Base-by-base conservation (phyloP, 2,888 invertebrate genomes). In the Lagria hirta region DNA sequence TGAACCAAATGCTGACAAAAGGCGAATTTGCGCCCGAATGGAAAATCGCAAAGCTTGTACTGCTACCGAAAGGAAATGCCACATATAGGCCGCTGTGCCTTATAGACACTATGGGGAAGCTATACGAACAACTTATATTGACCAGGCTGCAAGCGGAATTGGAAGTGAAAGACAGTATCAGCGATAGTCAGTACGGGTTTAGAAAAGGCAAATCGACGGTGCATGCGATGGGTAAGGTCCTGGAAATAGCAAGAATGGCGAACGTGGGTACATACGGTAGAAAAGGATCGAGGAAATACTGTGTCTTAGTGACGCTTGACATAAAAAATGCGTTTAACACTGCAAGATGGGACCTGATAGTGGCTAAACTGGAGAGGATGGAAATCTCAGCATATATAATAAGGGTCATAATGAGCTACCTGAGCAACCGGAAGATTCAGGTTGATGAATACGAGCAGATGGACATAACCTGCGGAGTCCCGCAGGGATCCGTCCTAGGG, bases 281-380 rank as follows among this genome's bases (percentile, higher is more conserved):
- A 5, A 36, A 38, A 18, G 27, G n/a, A n/a, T n/a, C n/a, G n/a
- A n/a, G 24, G 7, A n/a, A 33, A 4, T 16, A 24, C 8, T 48
- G 42, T 10, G 48, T 30, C 2, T 12, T 51, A 8, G 21, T 45
- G 2, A 38, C 48, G 3, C 8, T 51, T 1, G 48, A 52, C 17
- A 17, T 51, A 5, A 41, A 16, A 20, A 51, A 51, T 16, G 51
- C 52, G n/a, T 51, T 51, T 34, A 48, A 53, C 18, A 27, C 43
- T 5, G 41, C 28, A 6, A 13, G 34, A 3, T 43, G 50, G 48
- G 11, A 34, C 2, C 22, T 14, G 5, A 51, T 51, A 12, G 13
- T 42, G 5, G 13, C 28, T n/a, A 30, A 26, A 28, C 20, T 52
- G 3, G 7, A n/a, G 12, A 28, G 18, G 3, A 37, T 29, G 16